These are phyloP conservation scores for Nestor notabilis DNA, from an alignment of 2,113 vertebrate species.

Conservation along the genomic window DNA sequence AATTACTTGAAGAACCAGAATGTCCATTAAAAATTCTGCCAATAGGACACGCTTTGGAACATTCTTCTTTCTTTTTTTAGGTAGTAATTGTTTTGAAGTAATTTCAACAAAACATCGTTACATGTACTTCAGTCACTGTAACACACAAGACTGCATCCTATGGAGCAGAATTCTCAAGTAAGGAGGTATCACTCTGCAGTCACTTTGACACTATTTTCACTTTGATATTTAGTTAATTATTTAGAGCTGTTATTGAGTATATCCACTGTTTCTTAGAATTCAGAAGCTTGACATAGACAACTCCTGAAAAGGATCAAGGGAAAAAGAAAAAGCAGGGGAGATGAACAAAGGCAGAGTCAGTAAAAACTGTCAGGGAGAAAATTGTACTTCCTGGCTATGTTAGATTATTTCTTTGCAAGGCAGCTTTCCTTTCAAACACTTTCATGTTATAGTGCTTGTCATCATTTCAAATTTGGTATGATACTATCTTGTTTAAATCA, in stretches of 20 bases:
- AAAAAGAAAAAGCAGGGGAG: neutral
- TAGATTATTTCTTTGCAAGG: neutral
- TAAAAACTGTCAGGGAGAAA: neutral
- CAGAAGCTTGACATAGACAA: neutral
- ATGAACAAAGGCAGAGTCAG: neutral
- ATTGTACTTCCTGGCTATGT: neutral
- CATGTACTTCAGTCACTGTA: neutral
- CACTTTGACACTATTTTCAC: neutral
- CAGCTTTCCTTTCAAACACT: neutral
- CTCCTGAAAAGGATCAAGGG: neutral
- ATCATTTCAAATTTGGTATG: neutral
- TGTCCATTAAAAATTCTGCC: neutral
- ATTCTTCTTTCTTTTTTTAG: neutral
- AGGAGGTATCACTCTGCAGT: neutral
- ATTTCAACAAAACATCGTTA: neutral
- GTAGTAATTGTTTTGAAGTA: neutral
- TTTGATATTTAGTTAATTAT: neutral
- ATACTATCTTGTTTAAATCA: neutral
- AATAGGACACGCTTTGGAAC: neutral
- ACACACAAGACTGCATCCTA: neutral
- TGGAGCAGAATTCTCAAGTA: neutral
- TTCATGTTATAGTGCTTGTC: neutral
- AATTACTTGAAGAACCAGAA: neutral
- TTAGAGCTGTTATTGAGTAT: neutral
- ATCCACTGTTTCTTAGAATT: neutral